A percentile compares a stretch with the other conserved stretches of the same genome.
These are phyloP conservation scores for Macaca fascicularis DNA, from an alignment of 2,113 vertebrate species.

Conservation along the genomic window T2T-MFA8v1.1 NC_088392.1:19549001-19549500, in stretches of 20 bases:
- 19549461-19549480: background rate
- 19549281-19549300: background rate
- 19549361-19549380: background rate
- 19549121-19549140: background rate
- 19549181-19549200: background rate
- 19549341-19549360: background rate
- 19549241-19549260: background rate
- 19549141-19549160: background rate
- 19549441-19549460: background rate
- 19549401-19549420: background rate
- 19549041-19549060: background rate
- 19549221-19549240: background rate
- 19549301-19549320: background rate
- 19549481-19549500: background rate
- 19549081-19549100: slow-evolving; percentile 7
- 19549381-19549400: background rate
- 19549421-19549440: background rate
- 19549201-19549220: slow-evolving; percentile 16
- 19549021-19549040: background rate
- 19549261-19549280: background rate
- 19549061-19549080: slow-evolving; percentile 1
- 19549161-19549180: background rate
- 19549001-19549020: slow-evolving; percentile 53
- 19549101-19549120: slow-evolving; percentile 35
- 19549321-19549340: background rate